phyloP scores from a whole-genome alignment of 1,140 invertebrate genomes.

The Drosophila murphyi region DNA sequence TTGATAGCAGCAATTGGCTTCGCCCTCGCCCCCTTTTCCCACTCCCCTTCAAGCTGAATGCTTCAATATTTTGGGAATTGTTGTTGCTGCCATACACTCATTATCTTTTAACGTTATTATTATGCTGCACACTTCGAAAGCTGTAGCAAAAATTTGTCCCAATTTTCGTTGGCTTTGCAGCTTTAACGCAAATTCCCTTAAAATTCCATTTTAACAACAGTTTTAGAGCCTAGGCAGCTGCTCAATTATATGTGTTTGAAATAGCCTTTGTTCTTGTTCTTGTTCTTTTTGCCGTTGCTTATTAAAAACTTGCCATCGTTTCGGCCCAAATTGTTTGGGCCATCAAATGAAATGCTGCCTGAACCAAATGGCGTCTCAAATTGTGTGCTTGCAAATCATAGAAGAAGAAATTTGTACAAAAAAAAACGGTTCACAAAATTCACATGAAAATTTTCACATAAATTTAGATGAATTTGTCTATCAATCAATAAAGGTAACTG shows the following conservation, averaged over 20 bases:
- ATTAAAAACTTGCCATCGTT: conserved; percentile 73
- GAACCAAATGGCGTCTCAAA: conserved; percentile 15
- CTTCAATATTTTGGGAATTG: conserved; percentile 46
- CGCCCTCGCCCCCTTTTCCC: neutral
- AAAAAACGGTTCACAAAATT: conserved; percentile 6
- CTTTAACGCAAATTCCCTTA: conserved; percentile 49
- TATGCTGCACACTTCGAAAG: conserved; percentile 60
- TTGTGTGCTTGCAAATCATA: conserved; percentile 24
- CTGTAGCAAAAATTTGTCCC: conserved; percentile 28
- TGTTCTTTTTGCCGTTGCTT: conserved; percentile 46
- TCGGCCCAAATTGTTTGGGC: conserved; percentile 55
- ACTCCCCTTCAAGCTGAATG: neutral
- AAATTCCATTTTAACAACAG: conserved; percentile 20
- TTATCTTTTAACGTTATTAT: conserved; percentile 81
- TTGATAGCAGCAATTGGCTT: conserved; percentile 32
- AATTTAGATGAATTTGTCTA: conserved; percentile 40
- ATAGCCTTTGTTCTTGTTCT: conserved; percentile 47
- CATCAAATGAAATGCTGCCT: conserved; percentile 36
- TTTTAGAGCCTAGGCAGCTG: conserved; percentile 40
- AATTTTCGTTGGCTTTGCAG: conserved; percentile 13
- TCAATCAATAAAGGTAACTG: conserved; percentile 48
- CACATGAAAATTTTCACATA: conserved; percentile 15
- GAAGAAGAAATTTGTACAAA: conserved; percentile 9
- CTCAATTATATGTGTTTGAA: conserved; percentile 63
- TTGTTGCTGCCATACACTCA: conserved; percentile 38